Evolutionary conservation across 1,140 invertebrate genomes (phyloP).

Genomic region (Anastrepha obliqua): DNA sequence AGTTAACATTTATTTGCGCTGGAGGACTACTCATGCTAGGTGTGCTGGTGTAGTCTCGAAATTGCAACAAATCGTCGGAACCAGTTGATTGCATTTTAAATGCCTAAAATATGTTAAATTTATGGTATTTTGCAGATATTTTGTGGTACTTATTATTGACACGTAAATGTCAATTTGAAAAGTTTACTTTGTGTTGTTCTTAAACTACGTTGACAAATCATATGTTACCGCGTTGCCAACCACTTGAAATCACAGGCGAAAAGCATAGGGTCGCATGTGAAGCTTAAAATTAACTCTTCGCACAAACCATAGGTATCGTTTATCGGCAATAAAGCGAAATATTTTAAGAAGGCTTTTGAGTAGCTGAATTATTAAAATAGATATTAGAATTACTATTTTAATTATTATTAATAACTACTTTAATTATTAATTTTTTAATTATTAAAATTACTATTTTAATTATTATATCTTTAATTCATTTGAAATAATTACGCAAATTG

Average conservation of each 20-base stretch:
- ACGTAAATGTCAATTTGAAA: conserved; percentile 3
- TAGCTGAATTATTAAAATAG: too few species aligned
- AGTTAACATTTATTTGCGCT: conserved; percentile 77
- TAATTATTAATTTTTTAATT: too few species aligned
- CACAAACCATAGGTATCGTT: too few species aligned
- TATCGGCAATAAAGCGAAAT: too few species aligned
- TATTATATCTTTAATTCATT: too few species aligned
- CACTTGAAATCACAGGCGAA: background rate
- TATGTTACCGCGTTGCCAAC: conserved; percentile 30
- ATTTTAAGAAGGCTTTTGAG: too few species aligned
- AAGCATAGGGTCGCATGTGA: too few species aligned
- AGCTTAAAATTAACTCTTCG: too few species aligned
- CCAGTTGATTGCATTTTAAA: conserved; percentile 44
- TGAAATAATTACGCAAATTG: too few species aligned
- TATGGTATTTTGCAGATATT: background rate
- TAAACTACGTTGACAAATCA: conserved; percentile 17
- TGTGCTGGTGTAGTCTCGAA: conserved; percentile 79
- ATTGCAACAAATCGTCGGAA: conserved; percentile 78
- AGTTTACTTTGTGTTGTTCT: background rate
- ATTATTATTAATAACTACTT: too few species aligned
- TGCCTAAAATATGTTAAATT: background rate
- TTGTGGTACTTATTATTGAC: background rate
- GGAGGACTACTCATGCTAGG: conserved; percentile 74
- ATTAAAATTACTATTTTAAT: too few species aligned
- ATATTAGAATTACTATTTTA: too few species aligned